These are phyloP conservation scores for Pyrrhia umbra DNA, from an alignment of 2,888 invertebrate genomes.

Conservation along the genomic window DNA sequence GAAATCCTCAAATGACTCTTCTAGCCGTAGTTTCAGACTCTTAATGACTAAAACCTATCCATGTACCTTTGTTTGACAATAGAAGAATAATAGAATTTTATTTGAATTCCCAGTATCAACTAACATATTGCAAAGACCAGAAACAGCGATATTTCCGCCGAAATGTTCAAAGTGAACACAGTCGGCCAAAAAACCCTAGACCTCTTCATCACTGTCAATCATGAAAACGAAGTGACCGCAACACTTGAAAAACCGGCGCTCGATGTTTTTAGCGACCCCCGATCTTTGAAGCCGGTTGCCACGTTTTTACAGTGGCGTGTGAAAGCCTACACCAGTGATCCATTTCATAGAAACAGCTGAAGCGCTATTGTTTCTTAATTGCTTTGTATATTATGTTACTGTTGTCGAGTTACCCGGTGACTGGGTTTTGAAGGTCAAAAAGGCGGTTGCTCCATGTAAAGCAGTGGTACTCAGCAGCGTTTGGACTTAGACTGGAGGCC, in stretches of 20 bases:
- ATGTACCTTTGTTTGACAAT: too few species aligned
- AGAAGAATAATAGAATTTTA: too few species aligned
- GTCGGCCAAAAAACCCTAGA: not conserved
- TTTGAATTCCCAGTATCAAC: not conserved
- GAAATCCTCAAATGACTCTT: too few species aligned
- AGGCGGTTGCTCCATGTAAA: too few species aligned
- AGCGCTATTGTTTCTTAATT: constrained; percentile 11
- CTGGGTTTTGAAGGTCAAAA: not conserved
- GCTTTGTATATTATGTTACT: not conserved
- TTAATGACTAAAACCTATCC: too few species aligned
- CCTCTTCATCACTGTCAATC: constrained; percentile 49
- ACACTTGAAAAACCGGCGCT: constrained; percentile 43
- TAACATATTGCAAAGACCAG: not conserved
- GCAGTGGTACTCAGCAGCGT: too few species aligned
- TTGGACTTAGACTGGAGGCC: too few species aligned
- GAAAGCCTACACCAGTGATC: constrained; percentile 30
- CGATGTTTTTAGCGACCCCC: constrained; percentile 35
- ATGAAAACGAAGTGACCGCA: constrained; percentile 48
- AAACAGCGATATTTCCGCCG: not conserved
- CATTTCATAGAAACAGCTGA: constrained; percentile 29
- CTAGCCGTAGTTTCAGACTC: too few species aligned
- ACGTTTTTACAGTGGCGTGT: constrained; percentile 28
- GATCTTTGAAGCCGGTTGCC: constrained; percentile 9
- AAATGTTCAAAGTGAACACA: constrained; percentile 23
- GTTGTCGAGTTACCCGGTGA: too few species aligned